These are phyloP conservation scores for Melieria omissa DNA, from an alignment of 2,888 invertebrate genomes.

Conservation along the genomic window DNA sequence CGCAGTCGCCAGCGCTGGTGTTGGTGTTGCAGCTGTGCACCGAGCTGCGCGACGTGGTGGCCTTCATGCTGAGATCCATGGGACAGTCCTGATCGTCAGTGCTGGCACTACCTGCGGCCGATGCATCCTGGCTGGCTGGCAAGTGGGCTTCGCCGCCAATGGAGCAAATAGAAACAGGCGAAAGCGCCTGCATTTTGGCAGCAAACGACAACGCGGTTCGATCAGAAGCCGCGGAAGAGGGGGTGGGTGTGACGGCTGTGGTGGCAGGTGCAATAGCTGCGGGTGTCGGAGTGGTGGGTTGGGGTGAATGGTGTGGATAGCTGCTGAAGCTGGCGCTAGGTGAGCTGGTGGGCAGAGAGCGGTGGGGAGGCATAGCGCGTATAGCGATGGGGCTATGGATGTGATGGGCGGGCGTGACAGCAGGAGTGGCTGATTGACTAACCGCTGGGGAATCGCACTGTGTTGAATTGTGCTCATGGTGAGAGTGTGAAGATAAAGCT, in stretches of 20 bases:
- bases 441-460: background rate
- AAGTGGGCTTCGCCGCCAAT: conserved; percentile 67
- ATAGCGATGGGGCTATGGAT: conserved; percentile 54
- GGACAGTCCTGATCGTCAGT: conserved; percentile 42
- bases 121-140: background rate
- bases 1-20: conserved; percentile 51
- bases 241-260: conserved; percentile 35
- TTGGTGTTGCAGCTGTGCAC: conserved; percentile 56
- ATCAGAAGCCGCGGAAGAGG: conserved; percentile 7
- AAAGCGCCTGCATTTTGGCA: conserved; percentile 60
- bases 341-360: conserved; percentile 49
- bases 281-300: conserved; percentile 27
- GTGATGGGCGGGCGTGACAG: conserved; percentile 39
- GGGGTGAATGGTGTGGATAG: conserved; percentile 28
- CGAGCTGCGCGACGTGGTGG: conserved; percentile 23
- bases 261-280: conserved; percentile 24
- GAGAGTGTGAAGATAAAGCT: conserved; percentile 28
- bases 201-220: conserved; percentile 49
- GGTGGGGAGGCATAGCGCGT: conserved; percentile 48
- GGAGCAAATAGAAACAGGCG: conserved; percentile 62
- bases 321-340: conserved; percentile 17
- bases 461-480: background rate
- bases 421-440: background rate
- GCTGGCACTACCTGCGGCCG: background rate
- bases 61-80: conserved; percentile 78